These are phyloP conservation scores for Caenorhabditis wallacei DNA, from an alignment of 2,888 invertebrate species.

Conservation along the genomic window DNA sequence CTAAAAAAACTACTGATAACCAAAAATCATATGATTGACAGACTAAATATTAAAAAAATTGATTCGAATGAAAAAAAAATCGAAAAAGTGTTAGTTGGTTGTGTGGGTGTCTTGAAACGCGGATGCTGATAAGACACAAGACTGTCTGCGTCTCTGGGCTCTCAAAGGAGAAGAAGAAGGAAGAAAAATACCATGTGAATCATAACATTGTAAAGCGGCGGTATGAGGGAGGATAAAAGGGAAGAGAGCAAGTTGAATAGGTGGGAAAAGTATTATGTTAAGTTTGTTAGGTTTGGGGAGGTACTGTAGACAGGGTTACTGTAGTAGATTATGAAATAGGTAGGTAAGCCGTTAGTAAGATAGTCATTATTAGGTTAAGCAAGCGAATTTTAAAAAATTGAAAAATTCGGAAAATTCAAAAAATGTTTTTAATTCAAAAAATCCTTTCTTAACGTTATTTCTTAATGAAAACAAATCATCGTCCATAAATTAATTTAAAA, in stretches of 20 bases:
- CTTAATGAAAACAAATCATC: conserved; percentile 6
- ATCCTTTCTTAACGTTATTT: not conserved
- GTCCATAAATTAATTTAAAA: not conserved
- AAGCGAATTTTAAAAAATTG: not conserved
- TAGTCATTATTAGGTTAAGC: no score
- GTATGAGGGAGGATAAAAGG: not conserved
- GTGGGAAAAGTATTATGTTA: not conserved
- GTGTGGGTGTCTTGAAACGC: conserved; percentile 12
- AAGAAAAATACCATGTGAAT: conserved; percentile 31
- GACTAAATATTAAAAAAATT: not conserved
- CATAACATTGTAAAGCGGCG: conserved; percentile 8
- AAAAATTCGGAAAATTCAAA: no score
- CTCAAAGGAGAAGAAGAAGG: not conserved
- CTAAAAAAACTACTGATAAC: not conserved
- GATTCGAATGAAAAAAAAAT: not conserved
- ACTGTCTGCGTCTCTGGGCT: conserved; percentile 19
- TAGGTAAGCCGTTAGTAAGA: no score
- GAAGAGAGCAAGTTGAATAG: not conserved
- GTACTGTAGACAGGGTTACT: not conserved
- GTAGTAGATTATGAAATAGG: no score
- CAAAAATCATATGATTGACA: not conserved
- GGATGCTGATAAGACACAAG: not conserved
- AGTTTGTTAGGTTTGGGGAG: not conserved
- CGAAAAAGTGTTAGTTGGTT: not conserved
- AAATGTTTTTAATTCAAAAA: no score